phyloP scores from a whole-genome alignment of 2,113 vertebrate species.

The Plecturocebus donacophilus region DNA sequence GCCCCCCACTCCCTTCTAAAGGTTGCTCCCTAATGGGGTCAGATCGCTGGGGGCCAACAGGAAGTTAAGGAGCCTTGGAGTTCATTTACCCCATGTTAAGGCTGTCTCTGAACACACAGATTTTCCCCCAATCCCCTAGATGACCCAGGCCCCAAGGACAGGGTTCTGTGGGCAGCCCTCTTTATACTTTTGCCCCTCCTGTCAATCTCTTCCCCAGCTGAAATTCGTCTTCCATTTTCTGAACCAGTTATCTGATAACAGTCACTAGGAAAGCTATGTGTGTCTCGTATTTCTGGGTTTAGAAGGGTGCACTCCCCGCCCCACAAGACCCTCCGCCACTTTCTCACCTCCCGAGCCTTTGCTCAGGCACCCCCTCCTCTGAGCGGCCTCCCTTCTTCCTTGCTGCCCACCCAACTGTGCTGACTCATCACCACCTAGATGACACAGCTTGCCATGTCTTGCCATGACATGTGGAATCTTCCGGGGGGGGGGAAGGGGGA shows the following conservation, averaged over 20 bases:
- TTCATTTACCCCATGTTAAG: background rate
- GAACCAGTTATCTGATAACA: background rate
- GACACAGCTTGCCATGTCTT: background rate
- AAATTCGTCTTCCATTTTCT: background rate
- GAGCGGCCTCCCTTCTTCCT: too few relatives aligned
- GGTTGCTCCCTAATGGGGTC: background rate
- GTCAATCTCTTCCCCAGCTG: too few relatives aligned
- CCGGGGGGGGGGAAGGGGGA: too few relatives aligned
- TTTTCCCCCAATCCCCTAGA: background rate
- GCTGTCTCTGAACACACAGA: background rate
- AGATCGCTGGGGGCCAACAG: too few relatives aligned
- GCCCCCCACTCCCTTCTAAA: background rate
- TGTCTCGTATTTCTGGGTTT: too few relatives aligned
- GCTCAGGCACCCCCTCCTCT: background rate
- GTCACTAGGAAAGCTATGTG: background rate
- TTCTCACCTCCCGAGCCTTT: background rate
- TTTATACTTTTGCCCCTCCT: too few relatives aligned
- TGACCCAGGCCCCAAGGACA: too few relatives aligned
- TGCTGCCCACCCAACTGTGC: background rate
- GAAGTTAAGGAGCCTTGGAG: background rate
- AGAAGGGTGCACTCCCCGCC: background rate
- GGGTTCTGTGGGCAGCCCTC: background rate
- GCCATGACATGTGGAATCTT: background rate
- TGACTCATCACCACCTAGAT: background rate
- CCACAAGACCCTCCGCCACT: rapidly evolving